Evolutionary conservation across 1,140 invertebrate species (phyloP).

Genomic region (Brachionus manjavacas): DNA sequence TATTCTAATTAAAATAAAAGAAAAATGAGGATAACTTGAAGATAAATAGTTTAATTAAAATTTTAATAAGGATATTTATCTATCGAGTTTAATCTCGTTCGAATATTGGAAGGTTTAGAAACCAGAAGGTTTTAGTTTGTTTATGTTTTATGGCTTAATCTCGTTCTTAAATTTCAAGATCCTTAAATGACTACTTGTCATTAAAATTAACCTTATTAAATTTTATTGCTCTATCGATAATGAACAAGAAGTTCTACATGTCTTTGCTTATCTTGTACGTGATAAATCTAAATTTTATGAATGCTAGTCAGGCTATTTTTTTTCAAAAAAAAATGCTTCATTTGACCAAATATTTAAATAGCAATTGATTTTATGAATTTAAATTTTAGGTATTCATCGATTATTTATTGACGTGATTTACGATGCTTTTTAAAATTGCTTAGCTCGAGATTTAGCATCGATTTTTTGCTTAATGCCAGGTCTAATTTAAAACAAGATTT

Average conservation of each 20-base stretch:
- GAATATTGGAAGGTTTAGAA: neutral
- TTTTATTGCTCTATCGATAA: constrained; percentile 25
- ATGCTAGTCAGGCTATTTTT: neutral
- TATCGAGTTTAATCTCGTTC: constrained; percentile 3
- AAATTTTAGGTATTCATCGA: neutral
- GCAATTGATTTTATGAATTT: constrained; percentile 18
- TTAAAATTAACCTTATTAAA: constrained; percentile 33
- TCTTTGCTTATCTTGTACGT: constrained; percentile 23
- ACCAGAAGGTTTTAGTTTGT: constrained; percentile 16
- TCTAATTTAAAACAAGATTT: neutral
- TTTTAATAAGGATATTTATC: constrained; percentile 14
- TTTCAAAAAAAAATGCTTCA: neutral
- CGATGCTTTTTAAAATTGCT: neutral
- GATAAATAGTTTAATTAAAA: constrained; percentile 11
- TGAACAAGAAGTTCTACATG: neutral
- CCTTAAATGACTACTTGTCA: constrained; percentile 26
- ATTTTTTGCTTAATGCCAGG: neutral
- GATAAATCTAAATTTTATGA: constrained; percentile 32
- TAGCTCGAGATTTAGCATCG: neutral
- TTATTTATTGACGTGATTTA: constrained; percentile 33
- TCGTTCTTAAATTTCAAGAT: neutral
- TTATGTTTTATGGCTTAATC: constrained; percentile 11
- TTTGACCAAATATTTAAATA: constrained; percentile 22
- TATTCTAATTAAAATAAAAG: neutral
- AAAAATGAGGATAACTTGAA: neutral